These are phyloP conservation scores for Lutraria rhynchaena DNA, from an alignment of 1,140 invertebrate genomes.

Conservation along the genomic window DNA sequence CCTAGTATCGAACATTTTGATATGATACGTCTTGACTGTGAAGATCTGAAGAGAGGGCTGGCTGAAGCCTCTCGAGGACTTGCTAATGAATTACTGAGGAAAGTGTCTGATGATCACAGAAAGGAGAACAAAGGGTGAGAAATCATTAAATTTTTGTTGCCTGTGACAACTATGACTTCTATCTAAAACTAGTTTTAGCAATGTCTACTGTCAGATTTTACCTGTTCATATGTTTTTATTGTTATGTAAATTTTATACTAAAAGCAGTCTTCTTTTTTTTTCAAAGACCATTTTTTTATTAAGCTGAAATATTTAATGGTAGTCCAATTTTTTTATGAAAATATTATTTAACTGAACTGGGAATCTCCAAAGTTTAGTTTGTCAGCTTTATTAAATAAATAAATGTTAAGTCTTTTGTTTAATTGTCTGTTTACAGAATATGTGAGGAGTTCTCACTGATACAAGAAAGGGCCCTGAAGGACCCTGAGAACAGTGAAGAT, in stretches of 20 bases:
- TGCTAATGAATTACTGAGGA: constrained; percentile 77
- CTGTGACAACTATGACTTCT: too few relatives aligned
- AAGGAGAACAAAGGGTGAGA: constrained; percentile 77
- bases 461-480: constrained; percentile 74
- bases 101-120: constrained; percentile 79
- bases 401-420: too few relatives aligned
- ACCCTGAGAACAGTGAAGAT: constrained; percentile 79
- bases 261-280: too few relatives aligned
- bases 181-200: too few relatives aligned
- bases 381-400: too few relatives aligned
- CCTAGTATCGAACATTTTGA: constrained; percentile 81
- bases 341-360: too few relatives aligned
- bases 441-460: constrained; percentile 79
- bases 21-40: constrained; percentile 81
- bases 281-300: too few relatives aligned
- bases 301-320: too few relatives aligned
- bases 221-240: too few relatives aligned
- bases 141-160: neutral
- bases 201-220: too few relatives aligned
- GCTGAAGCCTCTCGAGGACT: constrained; percentile 75
- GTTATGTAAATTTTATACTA: neutral
- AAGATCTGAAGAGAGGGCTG: constrained; percentile 80
- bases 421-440: constrained; percentile 70
- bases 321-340: too few relatives aligned
- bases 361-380: too few relatives aligned